A percentile compares a stretch with the other conserved stretches of the same genome.
These are phyloP conservation scores for Bombus confusus DNA, from an alignment of 1,140 invertebrate genomes.

Conservation along the genomic window DNA sequence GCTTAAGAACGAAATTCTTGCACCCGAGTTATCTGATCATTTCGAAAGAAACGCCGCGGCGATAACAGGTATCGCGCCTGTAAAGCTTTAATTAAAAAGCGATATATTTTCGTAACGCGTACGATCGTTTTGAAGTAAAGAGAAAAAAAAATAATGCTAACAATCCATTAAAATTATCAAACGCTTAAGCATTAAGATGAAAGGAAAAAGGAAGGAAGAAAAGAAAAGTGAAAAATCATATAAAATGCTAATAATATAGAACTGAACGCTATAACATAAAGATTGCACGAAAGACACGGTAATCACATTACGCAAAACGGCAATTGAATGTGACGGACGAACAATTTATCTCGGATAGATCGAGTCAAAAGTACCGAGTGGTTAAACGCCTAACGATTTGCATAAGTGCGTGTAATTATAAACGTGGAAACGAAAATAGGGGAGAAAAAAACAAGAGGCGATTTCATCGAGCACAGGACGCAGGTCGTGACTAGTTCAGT, in stretches of 20 bases:
- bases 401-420: constrained; percentile 3
- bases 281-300: not conserved
- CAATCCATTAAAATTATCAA: not conserved
- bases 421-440: not conserved
- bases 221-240: not conserved
- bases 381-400: not conserved
- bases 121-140: not conserved
- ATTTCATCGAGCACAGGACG: not conserved
- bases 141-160: not conserved
- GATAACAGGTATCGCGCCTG: constrained; percentile 42
- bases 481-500: not conserved
- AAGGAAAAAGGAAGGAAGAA: not conserved
- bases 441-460: not conserved
- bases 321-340: constrained; percentile 1
- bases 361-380: not conserved
- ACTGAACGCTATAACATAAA: not conserved
- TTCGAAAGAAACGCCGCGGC: not conserved
- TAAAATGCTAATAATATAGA: not conserved
- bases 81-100: constrained; percentile 29
- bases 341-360: not conserved
- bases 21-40: constrained; percentile 59
- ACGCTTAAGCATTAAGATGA: not conserved
- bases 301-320: not conserved
- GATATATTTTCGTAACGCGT: not conserved
- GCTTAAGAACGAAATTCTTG: constrained; percentile 52